Evolutionary conservation across 2,797 vertebrate genomes (phyloP), one percentile per base, ranked within the genome.

Genomic region (Amblyraja radiata): DNA sequence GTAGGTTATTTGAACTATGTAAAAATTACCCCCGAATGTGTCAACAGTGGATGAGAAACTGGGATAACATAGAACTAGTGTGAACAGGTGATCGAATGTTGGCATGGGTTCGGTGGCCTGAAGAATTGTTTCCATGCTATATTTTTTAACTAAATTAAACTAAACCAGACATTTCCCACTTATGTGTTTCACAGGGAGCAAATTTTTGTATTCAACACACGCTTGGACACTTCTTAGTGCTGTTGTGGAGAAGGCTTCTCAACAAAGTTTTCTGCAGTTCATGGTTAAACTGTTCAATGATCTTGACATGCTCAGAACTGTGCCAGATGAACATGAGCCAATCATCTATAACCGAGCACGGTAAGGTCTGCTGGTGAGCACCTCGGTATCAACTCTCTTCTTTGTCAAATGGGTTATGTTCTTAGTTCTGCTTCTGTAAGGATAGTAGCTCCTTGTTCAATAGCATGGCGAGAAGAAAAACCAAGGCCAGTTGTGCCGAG

Each of bases 301-400:
- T 93, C 95, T 99, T 95, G 98, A 98, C 94, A 99, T 99, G 99
- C 95, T 96, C 25, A 96, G 97, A 90, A 99, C 99, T 32, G 96
- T 98, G 54, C 96, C 98, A 1, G 99, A 99, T 71, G 96, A 99
- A 94, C 98, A 99, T 1, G 98, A 98, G 93, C 97, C 98, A 2
- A 98, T 99, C 95, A 97, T 99, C 95, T 99, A 99, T 95, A 98
- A 99, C 95, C 97, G 99, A 96, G 97, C 98, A 94, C 98, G 98
- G 99, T 99, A 97, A 96, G 1, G 11, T 54, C 23, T 13, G 39
- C 71, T 58, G 32, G 23, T 58, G 36, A 93, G 21, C 39, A 32
- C 63, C 76, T 6, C 1, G 25, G 11, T 78, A 73, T 25, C 18
- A 74, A 73, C 1, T 1, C 8, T 16, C 36, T 90, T n/a, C 83